Percentiles rank a stretch among this genome's conserved stretches.
These are phyloP conservation scores for Catharus minimus DNA, from an alignment of 2,113 vertebrate species.

Conservation along the genomic window DNA sequence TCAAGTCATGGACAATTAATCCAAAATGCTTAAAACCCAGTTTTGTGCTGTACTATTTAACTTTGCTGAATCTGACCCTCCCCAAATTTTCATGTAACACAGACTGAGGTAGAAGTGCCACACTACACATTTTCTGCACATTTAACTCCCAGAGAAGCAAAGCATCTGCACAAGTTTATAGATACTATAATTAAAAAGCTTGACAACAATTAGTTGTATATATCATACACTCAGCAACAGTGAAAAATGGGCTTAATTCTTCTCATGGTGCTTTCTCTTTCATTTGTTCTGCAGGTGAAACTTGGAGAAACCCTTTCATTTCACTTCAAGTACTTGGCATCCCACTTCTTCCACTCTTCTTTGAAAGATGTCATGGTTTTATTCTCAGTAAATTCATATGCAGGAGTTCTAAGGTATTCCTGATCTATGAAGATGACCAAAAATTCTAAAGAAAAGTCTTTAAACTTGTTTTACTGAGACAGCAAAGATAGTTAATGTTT, in stretches of 20 bases:
- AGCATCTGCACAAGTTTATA: background rate
- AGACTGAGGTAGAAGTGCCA: background rate
- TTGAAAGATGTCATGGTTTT: background rate
- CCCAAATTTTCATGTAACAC: background rate
- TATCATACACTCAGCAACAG: background rate
- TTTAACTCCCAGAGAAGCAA: background rate
- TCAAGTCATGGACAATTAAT: background rate
- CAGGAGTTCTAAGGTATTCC: background rate
- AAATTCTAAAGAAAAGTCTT: background rate
- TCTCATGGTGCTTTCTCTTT: background rate
- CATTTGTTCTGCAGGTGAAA: background rate
- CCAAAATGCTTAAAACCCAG: background rate
- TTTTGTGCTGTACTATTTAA: background rate
- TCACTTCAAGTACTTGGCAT: background rate
- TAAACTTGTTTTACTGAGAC: background rate
- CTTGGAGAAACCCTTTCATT: background rate
- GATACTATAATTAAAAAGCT: background rate
- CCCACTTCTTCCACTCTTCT: background rate
- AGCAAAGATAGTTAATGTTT: background rate
- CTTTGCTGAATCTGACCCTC: background rate
- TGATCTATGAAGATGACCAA: background rate
- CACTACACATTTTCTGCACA: background rate
- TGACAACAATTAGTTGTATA: background rate
- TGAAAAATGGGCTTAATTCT: background rate
- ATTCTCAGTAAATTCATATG: background rate